phyloP scores from a whole-genome alignment of 2,888 invertebrate species.

The Agrilus cyanescens region DNA sequence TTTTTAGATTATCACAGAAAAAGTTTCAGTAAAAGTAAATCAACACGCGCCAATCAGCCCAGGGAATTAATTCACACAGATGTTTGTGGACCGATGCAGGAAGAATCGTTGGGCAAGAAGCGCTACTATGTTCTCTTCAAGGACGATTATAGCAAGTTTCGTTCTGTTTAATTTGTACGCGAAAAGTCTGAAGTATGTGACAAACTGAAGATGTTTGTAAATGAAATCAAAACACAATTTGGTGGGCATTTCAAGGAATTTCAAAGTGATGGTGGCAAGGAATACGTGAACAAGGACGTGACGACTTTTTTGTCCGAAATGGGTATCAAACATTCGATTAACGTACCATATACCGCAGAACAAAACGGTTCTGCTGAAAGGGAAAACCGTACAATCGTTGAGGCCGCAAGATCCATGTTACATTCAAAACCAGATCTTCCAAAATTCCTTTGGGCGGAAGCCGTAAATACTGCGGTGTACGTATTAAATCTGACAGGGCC shows the following conservation, averaged over 20 bases:
- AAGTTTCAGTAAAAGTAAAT: slow-evolving; percentile 8
- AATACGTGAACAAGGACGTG: slow-evolving; percentile 13
- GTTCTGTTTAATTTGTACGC: slow-evolving; percentile 9
- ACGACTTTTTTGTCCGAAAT: slow-evolving; percentile 6
- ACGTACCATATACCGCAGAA: no score
- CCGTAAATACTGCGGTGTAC: no score
- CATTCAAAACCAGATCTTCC: no score
- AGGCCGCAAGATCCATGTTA: no score
- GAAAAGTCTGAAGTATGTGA: slow-evolving; percentile 8
- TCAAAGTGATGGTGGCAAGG: slow-evolving; percentile 15
- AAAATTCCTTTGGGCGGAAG: no score
- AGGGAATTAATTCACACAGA: slow-evolving; percentile 9
- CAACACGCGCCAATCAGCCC: slow-evolving; percentile 1
- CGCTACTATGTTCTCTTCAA: slow-evolving; percentile 11
- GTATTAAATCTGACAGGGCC: no score
- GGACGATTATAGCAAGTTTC: slow-evolving; percentile 10
- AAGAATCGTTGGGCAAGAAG: slow-evolving; percentile 2
- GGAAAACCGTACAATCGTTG: no score
- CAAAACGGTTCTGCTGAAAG: no score
- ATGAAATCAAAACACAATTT: slow-evolving; percentile 12
- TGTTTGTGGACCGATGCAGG: slow-evolving; percentile 11
- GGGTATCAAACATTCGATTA: slow-evolving; percentile 13
- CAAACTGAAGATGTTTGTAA: slow-evolving; percentile 7
- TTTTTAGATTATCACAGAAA: no score
- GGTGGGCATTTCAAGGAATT: slow-evolving; percentile 14